A percentile compares a stretch with the other conserved stretches of the same genome.
Conservation (phyloP, 1,140 invertebrate species). For the Amyelois transitella region DNA sequence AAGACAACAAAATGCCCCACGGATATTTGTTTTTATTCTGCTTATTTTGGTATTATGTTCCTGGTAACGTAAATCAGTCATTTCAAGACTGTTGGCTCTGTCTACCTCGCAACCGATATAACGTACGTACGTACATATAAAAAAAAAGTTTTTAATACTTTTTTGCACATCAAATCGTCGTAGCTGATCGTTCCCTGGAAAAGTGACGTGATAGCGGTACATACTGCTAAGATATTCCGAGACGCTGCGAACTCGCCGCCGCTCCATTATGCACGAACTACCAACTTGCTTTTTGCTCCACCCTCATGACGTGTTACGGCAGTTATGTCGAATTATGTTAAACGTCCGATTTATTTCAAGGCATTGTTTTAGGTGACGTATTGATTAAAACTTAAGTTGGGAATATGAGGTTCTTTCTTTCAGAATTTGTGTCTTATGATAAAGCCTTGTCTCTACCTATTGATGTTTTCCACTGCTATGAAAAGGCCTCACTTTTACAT, state of each 20-base stretch:
- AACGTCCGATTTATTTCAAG: background rate
- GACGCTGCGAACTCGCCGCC: constrained; percentile 44
- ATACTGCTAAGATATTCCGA: constrained; percentile 61
- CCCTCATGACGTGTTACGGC: constrained; percentile 11
- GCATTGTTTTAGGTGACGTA: background rate
- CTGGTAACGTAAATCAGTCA: too few species aligned
- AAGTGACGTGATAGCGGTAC: constrained; percentile 34
- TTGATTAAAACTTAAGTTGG: background rate
- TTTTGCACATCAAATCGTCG: constrained; percentile 13
- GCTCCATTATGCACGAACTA: constrained; percentile 54
- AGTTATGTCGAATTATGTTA: background rate
- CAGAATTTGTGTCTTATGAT: background rate
- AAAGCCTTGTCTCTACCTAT: too few species aligned
- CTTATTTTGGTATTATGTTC: too few species aligned
- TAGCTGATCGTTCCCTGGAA: constrained; percentile 22
- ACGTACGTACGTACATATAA: too few species aligned
- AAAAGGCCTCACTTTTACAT: too few species aligned
- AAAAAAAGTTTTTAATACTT: too few species aligned
- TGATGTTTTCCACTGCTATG: too few species aligned
- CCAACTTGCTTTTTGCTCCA: constrained; percentile 39
- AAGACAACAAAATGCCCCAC: too few species aligned
- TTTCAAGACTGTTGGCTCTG: too few species aligned
- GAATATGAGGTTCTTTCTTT: background rate
- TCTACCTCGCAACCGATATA: too few species aligned
- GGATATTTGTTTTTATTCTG: too few species aligned